Evolutionary conservation across 1,140 invertebrate species (phyloP), one percentile per base, ranked within the genome.

Genomic region (Heliconius melpomene): DNA sequence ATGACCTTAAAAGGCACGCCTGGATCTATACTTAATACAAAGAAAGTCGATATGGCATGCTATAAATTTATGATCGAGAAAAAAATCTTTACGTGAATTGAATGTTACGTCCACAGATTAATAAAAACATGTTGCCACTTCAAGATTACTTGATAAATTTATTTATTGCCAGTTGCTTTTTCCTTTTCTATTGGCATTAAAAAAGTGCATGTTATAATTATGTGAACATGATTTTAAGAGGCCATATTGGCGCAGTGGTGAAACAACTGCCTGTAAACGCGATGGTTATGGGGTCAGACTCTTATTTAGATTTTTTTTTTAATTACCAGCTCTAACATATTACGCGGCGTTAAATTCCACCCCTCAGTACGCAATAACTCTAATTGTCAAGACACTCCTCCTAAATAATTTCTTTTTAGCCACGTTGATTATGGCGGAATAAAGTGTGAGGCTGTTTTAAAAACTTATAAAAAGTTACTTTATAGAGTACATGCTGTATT

Each of bases 31-130:
- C 76, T 74, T 76, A 70, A 79, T 77, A 82, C 78, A 82, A 79
- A 82, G 83, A 84, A 84, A 84, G 83, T 78, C 38, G 75, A 78
- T 84, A 78, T 80, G 76, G 79, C 57, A 83, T 80, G 82, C 70
- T 81, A 79, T 79, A 57, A 83, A 83, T 81, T 81, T 83, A 80
- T 81, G 23, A 82, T 79, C 72, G 66, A 38, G 74, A 16, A 76
- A 75, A 74, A 82, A 78, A 82, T 20, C 32, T 29, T 29, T 29
- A 66, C 54, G 29, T 60, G 13, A 36, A 46, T 57, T 46, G 29
- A 46, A 52, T 78, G 36, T 40, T 46, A 75, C 23, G 50, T 20
- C 20, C 66, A 54, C 32, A 77, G 60, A 79, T 75, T 26, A 18
- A 32, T 52, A 36, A 79, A 75, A 75, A 75, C 54, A 54, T 60